Conservation (phyloP, 2,888 invertebrate species). For the Agonum fuliginosum region DNA sequence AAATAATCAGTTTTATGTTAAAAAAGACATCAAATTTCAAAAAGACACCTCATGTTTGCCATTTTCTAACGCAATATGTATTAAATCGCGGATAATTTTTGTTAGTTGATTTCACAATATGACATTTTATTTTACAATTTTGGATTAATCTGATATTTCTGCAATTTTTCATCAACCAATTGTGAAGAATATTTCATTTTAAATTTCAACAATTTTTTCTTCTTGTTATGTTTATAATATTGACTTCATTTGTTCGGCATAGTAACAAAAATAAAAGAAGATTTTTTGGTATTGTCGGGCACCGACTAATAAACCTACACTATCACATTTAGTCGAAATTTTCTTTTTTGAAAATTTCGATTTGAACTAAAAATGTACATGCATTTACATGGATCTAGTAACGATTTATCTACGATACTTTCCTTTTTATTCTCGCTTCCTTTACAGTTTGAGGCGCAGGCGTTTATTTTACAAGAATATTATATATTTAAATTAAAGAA, state of each 20-base stretch:
- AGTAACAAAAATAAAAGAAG: slow-evolving; percentile 24
- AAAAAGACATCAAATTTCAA: too few species aligned
- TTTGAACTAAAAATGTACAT: slow-evolving; percentile 26
- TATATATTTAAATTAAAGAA: too few species aligned
- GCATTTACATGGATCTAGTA: slow-evolving; percentile 30
- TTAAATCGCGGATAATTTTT: too few species aligned
- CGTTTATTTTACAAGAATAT: not conserved
- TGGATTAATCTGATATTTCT: too few species aligned
- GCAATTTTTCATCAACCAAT: too few species aligned
- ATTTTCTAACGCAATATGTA: too few species aligned
- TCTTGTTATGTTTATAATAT: not conserved
- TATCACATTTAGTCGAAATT: slow-evolving; percentile 62
- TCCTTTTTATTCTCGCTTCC: not conserved
- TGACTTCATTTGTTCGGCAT: slow-evolving; percentile 39
- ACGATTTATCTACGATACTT: slow-evolving; percentile 21
- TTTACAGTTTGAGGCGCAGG: not conserved
- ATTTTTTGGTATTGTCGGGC: slow-evolving; percentile 66
- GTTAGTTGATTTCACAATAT: not conserved
- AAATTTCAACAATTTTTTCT: too few species aligned
- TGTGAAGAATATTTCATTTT: too few species aligned
- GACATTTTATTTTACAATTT: not conserved
- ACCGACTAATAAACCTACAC: slow-evolving; percentile 64
- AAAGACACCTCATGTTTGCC: too few species aligned
- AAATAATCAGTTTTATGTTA: too few species aligned
- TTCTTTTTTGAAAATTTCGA: slow-evolving; percentile 14